phyloP scores from a whole-genome alignment of 2,797 vertebrate species.

The Melanogrammus aeglefinus region DNA sequence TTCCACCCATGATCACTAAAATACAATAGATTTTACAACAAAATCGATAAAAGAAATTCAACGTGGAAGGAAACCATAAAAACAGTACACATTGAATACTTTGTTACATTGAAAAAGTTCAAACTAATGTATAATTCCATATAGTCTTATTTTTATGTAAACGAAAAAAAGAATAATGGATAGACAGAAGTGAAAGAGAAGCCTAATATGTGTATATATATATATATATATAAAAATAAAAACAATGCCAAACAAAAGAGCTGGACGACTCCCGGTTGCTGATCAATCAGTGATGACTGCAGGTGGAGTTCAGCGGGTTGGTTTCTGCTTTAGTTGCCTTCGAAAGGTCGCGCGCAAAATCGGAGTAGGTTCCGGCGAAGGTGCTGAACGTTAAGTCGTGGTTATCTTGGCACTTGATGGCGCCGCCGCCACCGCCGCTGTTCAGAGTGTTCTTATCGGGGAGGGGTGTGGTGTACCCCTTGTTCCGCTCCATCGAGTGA shows the following conservation, averaged over 20 bases:
- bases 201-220: background rate
- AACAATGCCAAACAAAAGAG: background rate
- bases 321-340: background rate
- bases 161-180: no score
- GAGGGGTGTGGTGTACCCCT: slow-evolving; percentile 82
- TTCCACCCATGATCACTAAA: background rate
- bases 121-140: background rate
- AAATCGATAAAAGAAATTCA: background rate
- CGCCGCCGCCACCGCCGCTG: slow-evolving; percentile 62
- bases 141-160: no score
- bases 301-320: background rate
- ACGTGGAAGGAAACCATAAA: background rate
- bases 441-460: slow-evolving; percentile 70
- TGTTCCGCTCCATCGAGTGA: slow-evolving; percentile 77
- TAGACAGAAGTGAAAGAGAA: background rate
- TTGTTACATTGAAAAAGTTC: background rate
- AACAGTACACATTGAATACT: background rate
- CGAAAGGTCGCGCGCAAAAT: slow-evolving; percentile 73
- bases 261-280: background rate
- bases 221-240: background rate
- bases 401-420: slow-evolving; percentile 75
- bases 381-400: slow-evolving; percentile 83
- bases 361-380: slow-evolving; percentile 89
- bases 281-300: background rate
- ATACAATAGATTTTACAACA: background rate